A percentile compares a stretch with the other conserved stretches of the same genome.
Evolutionary conservation across 2,888 invertebrate genomes (phyloP).

Genomic region (Laspeyria flexula): DNA sequence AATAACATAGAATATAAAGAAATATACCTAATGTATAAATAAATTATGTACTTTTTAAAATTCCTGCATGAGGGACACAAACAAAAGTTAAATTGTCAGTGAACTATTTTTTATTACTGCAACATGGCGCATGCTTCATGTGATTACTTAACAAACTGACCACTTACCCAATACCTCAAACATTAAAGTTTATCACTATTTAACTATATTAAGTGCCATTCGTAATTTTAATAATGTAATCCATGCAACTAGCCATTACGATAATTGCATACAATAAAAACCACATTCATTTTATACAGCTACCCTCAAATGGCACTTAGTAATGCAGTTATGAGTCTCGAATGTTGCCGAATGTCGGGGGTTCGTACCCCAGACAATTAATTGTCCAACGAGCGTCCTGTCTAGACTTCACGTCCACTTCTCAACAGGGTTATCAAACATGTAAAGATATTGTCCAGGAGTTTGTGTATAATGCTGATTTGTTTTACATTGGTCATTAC

Average conservation of each 20-base stretch:
- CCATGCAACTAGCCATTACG: constrained; percentile 10
- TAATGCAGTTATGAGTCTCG: constrained; percentile 41
- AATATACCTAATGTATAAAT: too few relatives aligned
- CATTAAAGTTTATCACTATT: constrained; percentile 8
- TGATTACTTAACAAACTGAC: background rate
- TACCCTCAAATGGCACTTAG: constrained; percentile 21
- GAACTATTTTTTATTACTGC: background rate
- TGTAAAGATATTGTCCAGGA: too few relatives aligned
- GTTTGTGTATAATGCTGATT: too few relatives aligned
- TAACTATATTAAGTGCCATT: constrained; percentile 9
- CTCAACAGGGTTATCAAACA: constrained; percentile 1
- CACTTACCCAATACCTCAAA: background rate
- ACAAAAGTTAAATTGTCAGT: background rate
- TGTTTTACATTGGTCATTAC: too few relatives aligned
- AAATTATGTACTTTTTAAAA: too few relatives aligned
- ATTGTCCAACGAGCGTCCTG: constrained; percentile 61
- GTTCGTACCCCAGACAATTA: constrained; percentile 53
- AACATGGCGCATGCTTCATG: background rate
- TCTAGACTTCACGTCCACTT: constrained; percentile 63
- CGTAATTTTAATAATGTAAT: constrained; percentile 13
- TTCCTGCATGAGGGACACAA: too few relatives aligned
- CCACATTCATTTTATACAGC: constrained; percentile 11
- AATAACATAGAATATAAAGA: too few relatives aligned
- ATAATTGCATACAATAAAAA: constrained; percentile 20
- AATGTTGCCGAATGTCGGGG: constrained; percentile 22